phyloP scores from a whole-genome alignment of 2,888 invertebrate genomes.

The Tenthredo mesomela region DNA sequence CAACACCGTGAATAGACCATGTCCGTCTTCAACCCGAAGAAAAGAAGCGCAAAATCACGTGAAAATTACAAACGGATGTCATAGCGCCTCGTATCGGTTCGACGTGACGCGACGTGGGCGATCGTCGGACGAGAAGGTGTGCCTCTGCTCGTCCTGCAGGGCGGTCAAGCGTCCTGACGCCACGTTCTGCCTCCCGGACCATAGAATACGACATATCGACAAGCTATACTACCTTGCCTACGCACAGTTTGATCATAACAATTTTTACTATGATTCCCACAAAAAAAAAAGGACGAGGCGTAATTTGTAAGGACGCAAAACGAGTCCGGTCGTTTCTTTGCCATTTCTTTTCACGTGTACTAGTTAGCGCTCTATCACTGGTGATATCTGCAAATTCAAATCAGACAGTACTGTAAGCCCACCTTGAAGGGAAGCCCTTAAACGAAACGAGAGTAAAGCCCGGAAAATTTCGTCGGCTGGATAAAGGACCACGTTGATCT shows the following conservation, averaged over 20 bases:
- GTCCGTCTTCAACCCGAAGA: neutral
- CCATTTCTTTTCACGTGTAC: neutral
- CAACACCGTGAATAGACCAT: neutral
- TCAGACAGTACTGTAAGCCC: neutral
- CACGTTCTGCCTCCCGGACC: neutral
- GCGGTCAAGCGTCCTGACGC: neutral
- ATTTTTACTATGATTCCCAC: slow-evolving; percentile 55
- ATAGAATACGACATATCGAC: slow-evolving; percentile 49
- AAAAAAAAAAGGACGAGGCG: neutral
- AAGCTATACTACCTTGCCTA: slow-evolving; percentile 57
- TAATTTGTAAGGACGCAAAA: slow-evolving; percentile 6
- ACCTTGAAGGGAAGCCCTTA: neutral
- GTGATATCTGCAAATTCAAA: slow-evolving; percentile 22
- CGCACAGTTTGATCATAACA: slow-evolving; percentile 53
- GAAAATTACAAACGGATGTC: slow-evolving; percentile 55
- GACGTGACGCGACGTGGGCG: slow-evolving; percentile 63
- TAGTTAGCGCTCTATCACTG: no score
- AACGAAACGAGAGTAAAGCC: slow-evolving; percentile 19
- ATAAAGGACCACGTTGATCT: neutral
- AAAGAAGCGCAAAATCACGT: slow-evolving; percentile 1
- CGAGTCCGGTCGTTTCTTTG: neutral
- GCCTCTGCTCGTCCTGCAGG: neutral
- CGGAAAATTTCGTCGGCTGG: neutral
- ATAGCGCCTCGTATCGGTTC: slow-evolving; percentile 60
- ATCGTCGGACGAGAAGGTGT: slow-evolving; percentile 58